Percentiles rank a stretch among this genome's conserved stretches.
Conservation (phyloP, 2,888 invertebrate genomes). For the Troides oblongomaculatus region DNA sequence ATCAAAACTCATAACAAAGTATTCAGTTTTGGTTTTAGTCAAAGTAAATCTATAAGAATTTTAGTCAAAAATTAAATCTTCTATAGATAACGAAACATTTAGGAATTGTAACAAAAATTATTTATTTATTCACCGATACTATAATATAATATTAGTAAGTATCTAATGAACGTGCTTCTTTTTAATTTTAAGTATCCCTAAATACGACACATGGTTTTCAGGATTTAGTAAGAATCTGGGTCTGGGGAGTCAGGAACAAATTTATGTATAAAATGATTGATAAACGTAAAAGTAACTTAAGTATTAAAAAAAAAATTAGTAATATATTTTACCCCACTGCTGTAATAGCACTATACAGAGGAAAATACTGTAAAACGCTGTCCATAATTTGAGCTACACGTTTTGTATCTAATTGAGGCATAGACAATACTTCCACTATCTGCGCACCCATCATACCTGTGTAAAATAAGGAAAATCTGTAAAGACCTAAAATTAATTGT, state of each 20-base stretch:
- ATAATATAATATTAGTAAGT: not conserved
- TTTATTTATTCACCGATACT: not conserved
- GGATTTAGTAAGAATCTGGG: not conserved
- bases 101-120: not conserved
- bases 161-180: not conserved
- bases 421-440: slow-evolving; percentile 83
- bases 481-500: not conserved
- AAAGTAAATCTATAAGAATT: too few relatives aligned
- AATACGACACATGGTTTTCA: not conserved
- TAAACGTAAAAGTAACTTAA: not conserved
- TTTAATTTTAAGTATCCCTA: not conserved
- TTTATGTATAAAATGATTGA: not conserved
- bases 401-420: slow-evolving; percentile 80
- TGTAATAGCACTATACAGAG: slow-evolving; percentile 77
- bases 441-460: slow-evolving; percentile 86
- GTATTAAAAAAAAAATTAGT: not conserved
- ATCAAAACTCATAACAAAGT: too few relatives aligned
- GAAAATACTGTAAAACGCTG: slow-evolving; percentile 84
- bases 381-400: slow-evolving; percentile 81
- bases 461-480: not conserved
- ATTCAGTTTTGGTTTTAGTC: too few relatives aligned
- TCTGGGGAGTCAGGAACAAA: not conserved
- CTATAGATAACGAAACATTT: not conserved
- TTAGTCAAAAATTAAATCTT: too few relatives aligned
- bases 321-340: slow-evolving; percentile 50